Evolutionary conservation across 64 coral and sea anemone genomes (phyloP).

Genomic region (Cladopsammia gracilis): DNA sequence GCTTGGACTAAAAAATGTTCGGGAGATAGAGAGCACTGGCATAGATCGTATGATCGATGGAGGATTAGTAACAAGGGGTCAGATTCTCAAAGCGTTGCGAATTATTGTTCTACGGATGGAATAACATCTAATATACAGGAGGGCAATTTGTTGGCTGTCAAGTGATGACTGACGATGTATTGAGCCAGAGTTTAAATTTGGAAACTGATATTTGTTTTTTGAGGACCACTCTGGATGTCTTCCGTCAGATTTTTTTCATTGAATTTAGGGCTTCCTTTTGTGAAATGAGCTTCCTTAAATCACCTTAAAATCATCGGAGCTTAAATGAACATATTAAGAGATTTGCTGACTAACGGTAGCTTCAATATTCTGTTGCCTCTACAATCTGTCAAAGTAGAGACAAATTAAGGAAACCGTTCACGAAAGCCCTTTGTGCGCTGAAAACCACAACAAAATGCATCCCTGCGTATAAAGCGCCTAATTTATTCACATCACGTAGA

Average conservation of each 20-base stretch:
- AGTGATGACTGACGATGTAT: slow-evolving; percentile 16
- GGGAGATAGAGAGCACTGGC: no score
- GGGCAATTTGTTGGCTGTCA: slow-evolving; percentile 5
- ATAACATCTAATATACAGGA: neutral
- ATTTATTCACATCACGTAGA: no score
- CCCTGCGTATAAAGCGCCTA: no score
- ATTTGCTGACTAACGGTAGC: neutral
- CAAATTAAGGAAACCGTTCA: no score
- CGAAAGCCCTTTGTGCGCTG: no score
- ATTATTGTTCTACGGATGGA: neutral
- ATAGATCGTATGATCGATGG: neutral
- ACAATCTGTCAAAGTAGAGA: no score
- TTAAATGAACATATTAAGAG: neutral
- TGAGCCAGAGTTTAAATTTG: neutral
- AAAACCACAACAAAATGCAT: no score
- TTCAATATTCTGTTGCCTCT: no score
- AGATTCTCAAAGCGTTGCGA: slow-evolving; percentile 32
- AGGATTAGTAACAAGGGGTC: neutral
- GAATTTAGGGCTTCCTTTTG: no score
- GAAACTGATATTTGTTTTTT: neutral
- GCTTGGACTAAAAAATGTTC: no score
- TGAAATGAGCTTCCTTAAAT: neutral
- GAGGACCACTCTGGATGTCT: neutral
- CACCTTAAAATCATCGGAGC: neutral
- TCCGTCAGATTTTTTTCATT: no score